Evolutionary conservation across 1,140 invertebrate species (phyloP).

Genomic region (Drosophila quadrilineata): DNA sequence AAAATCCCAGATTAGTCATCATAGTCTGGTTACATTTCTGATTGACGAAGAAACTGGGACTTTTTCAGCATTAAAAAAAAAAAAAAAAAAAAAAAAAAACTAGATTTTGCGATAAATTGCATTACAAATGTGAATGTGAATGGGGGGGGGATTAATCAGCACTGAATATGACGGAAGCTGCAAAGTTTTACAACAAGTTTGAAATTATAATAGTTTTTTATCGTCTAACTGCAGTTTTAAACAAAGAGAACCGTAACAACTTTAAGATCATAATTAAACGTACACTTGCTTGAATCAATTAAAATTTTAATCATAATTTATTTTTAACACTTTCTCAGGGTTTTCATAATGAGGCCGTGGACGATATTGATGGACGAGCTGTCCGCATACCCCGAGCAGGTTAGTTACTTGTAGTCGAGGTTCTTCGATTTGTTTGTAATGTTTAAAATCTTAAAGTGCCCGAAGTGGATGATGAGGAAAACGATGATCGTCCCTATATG

Average conservation of each 20-base stretch:
- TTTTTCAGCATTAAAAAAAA: no score
- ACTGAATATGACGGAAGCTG: constrained; percentile 16
- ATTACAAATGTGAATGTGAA: not conserved
- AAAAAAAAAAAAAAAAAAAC: no score
- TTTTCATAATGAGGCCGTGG: constrained; percentile 40
- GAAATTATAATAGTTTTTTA: constrained; percentile 1
- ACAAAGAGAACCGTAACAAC: not conserved
- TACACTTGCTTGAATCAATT: not conserved
- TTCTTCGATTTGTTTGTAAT: no score
- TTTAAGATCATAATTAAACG: not conserved
- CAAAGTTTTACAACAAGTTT: no score
- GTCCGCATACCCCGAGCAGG: constrained; percentile 46
- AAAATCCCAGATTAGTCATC: constrained; percentile 38
- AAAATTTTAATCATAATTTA: not conserved
- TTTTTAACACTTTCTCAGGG: constrained; percentile 14
- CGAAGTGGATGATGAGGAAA: constrained; percentile 81
- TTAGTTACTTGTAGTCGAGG: no score
- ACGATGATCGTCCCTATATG: constrained; percentile 73
- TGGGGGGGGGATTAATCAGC: constrained; percentile 31
- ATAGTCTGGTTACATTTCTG: constrained; percentile 10
- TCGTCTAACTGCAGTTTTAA: not conserved
- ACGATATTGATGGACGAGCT: constrained; percentile 28
- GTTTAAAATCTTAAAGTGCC: constrained; percentile 57
- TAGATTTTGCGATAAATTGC: constrained; percentile 1
- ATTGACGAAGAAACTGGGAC: not conserved